Conservation (phyloP, 1,140 invertebrate genomes). For the Macrostomum lignano region DNA sequence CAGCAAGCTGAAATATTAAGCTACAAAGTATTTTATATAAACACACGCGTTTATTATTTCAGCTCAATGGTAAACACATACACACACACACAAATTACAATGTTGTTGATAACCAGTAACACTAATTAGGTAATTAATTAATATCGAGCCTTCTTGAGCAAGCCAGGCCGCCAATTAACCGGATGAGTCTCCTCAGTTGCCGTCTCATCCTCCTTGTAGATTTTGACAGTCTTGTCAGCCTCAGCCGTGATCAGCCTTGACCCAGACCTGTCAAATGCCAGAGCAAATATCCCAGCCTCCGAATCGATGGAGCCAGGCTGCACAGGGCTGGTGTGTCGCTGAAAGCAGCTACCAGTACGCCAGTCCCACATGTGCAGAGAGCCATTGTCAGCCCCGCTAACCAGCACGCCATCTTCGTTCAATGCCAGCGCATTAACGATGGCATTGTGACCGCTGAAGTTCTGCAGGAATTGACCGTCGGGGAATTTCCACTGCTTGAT, state of each 20-base stretch:
- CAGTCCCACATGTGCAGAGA: constrained; percentile 94
- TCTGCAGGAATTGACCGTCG: constrained; percentile 88
- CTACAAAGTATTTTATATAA: too few species aligned
- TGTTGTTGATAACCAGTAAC: too few species aligned
- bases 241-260: constrained; percentile 74
- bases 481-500: constrained; percentile 98
- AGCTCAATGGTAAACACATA: too few species aligned
- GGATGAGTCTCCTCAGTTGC: constrained; percentile 86
- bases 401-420: constrained; percentile 69
- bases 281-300: constrained; percentile 79
- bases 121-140: constrained; percentile 27
- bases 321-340: constrained; percentile 57
- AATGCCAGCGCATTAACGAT: constrained; percentile 83
- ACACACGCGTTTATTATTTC: too few species aligned
- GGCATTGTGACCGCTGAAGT: constrained; percentile 78
- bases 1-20: too few species aligned
- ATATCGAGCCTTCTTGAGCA: constrained; percentile 56
- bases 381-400: constrained; percentile 95
- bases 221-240: constrained; percentile 95
- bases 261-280: constrained; percentile 72
- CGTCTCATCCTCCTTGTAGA: constrained; percentile 84
- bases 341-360: constrained; percentile 91
- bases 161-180: constrained; percentile 79
- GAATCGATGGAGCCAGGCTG: constrained; percentile 98
- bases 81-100: too few species aligned